phyloP scores from a whole-genome alignment of 2,113 vertebrate species.

The Megatriorchis doriae region DNA sequence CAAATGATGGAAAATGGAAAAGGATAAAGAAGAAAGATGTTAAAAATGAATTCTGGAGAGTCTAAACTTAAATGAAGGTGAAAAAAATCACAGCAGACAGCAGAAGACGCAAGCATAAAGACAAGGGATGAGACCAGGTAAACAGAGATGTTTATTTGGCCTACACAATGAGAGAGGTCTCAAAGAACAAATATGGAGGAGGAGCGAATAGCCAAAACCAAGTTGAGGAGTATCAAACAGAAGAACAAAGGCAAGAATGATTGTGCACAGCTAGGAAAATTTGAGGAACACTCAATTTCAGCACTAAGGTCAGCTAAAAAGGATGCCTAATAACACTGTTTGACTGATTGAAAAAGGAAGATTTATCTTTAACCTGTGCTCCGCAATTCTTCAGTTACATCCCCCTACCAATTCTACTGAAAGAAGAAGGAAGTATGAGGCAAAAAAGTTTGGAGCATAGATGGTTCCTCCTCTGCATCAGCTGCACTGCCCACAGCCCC shows the following conservation, averaged over 20 bases:
- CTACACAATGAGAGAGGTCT: background rate
- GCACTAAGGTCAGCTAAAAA: background rate
- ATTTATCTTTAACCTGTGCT: background rate
- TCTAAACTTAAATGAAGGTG: background rate
- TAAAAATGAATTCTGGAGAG: background rate
- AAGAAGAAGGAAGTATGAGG: background rate
- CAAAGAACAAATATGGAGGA: background rate
- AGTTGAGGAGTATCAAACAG: background rate
- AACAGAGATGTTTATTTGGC: background rate
- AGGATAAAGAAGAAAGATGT: background rate
- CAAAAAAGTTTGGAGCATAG: background rate
- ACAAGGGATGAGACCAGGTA: background rate
- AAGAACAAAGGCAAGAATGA: background rate
- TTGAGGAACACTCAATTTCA: background rate
- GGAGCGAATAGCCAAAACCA: background rate
- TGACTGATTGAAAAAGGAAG: background rate
- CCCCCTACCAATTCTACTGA: background rate
- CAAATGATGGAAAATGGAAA: background rate
- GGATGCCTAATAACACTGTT: background rate
- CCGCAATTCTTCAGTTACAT: background rate
- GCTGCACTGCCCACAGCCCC: background rate
- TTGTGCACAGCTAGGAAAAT: background rate
- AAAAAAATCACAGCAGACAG: background rate
- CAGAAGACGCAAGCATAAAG: background rate
- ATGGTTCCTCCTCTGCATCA: background rate